Percentiles rank a stretch among this genome's conserved stretches.
Evolutionary conservation across 2,113 vertebrate species (phyloP).

Genomic region (zebrafish (Danio rerio)): DNA sequence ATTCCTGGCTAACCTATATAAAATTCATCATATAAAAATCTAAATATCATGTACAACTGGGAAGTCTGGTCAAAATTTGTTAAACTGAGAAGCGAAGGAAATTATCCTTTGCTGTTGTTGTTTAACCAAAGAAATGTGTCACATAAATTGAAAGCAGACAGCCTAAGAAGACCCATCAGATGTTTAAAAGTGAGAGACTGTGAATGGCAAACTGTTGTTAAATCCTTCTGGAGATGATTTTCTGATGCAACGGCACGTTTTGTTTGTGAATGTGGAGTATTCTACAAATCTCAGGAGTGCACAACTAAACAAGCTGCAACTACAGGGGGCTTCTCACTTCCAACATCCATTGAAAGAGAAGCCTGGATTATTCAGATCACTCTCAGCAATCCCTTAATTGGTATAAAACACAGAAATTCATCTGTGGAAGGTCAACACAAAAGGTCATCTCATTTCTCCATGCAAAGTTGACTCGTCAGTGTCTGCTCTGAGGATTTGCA

Average conservation of each 20-base stretch:
- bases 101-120: neutral
- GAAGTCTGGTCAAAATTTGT: neutral
- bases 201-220: conserved; percentile 1
- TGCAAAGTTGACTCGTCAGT: conserved; percentile 65
- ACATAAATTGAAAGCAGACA: neutral
- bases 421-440: conserved; percentile 56
- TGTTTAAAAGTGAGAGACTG: conserved; percentile 38
- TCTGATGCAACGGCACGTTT: neutral
- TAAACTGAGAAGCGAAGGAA: neutral
- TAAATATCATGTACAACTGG: neutral
- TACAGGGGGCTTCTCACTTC: conserved; percentile 50
- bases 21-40: no score
- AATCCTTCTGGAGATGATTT: conserved; percentile 11
- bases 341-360: conserved; percentile 65
- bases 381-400: conserved; percentile 75
- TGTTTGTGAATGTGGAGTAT: neutral
- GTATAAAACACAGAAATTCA: conserved; percentile 69
- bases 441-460: conserved; percentile 55
- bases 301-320: neutral
- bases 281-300: neutral
- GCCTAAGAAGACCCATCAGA: neutral
- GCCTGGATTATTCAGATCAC: conserved; percentile 74
- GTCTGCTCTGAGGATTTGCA: conserved; percentile 51
- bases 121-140: neutral
- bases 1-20: no score